phyloP scores from a whole-genome alignment of 2,113 vertebrate species.

The Mus pahari region DNA sequence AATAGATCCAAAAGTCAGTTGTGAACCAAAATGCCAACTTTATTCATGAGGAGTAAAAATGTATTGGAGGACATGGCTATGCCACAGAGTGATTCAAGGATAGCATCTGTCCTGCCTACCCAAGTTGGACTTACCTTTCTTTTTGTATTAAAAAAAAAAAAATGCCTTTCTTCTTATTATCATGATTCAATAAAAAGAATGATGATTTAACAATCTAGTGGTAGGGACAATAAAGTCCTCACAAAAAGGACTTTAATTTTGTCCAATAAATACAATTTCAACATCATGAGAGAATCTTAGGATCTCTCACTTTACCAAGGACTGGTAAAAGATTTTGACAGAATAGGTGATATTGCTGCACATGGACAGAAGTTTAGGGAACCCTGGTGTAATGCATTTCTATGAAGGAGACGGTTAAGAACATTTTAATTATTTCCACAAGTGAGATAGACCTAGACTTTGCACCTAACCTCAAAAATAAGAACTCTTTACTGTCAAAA shows the following conservation, averaged over 20 bases:
- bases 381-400: not conserved
- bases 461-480: not conserved
- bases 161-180: not conserved
- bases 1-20: not conserved
- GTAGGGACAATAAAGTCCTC: not conserved
- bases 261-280: not conserved
- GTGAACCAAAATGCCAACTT: slow-evolving; percentile 3
- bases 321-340: not conserved
- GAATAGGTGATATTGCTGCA: not conserved
- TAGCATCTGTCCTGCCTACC: not conserved
- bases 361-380: not conserved
- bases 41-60: not conserved
- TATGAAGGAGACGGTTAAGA: not conserved
- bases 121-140: not conserved
- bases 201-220: not conserved
- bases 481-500: not conserved
- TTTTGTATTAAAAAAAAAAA: slow-evolving; percentile 16
- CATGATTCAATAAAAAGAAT: not conserved
- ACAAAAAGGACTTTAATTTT: not conserved
- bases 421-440: not conserved
- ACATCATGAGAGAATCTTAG: not conserved
- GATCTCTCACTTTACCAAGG: not conserved
- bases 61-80: not conserved
- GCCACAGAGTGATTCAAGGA: not conserved
- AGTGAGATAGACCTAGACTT: not conserved